A percentile compares a stretch with the other conserved stretches of the same genome.
These are phyloP conservation scores for Drosophila rubida DNA, from an alignment of 2,888 invertebrate genomes.

Conservation along the genomic window DNA sequence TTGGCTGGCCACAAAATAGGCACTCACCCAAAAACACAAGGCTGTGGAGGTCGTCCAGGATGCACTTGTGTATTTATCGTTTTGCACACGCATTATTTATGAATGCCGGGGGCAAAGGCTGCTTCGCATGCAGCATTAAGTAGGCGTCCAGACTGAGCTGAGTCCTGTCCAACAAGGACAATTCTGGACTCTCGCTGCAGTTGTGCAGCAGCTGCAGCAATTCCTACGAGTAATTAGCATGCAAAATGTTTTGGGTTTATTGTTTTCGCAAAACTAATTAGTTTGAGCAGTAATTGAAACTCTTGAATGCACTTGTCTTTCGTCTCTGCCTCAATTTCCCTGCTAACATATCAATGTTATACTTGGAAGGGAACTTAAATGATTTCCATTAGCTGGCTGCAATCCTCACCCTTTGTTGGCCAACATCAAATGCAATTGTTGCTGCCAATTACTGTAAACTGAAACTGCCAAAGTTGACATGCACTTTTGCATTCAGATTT, in stretches of 20 bases:
- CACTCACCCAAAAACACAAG: neutral
- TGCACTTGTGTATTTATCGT: conserved; percentile 70
- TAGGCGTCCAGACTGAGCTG: conserved; percentile 37
- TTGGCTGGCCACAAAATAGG: conserved; percentile 36
- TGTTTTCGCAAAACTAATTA: conserved; percentile 76
- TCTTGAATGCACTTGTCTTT: conserved; percentile 20
- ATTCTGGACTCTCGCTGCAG: neutral
- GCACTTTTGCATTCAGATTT: neutral
- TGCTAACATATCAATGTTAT: neutral
- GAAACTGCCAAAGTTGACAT: neutral
- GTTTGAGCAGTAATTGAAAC: conserved; percentile 72
- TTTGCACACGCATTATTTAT: conserved; percentile 78
- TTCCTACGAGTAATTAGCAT: conserved; percentile 65
- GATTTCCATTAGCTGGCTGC: conserved; percentile 18
- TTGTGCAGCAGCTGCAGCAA: conserved; percentile 56
- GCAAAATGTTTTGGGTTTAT: conserved; percentile 63
- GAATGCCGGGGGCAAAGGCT: conserved; percentile 38
- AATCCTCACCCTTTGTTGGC: neutral
- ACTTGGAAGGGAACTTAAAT: conserved; percentile 7
- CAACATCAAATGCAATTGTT: conserved; percentile 1
- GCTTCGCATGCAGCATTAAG: conserved; percentile 54
- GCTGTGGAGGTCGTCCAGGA: conserved; percentile 26
- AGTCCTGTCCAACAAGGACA: conserved; percentile 28
- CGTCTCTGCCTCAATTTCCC: neutral
- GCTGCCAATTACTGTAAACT: neutral